Percentiles rank a stretch among this genome's conserved stretches.
Evolutionary conservation across 2,888 invertebrate genomes (phyloP).

Genomic region (Leucophenga maculata): DNA sequence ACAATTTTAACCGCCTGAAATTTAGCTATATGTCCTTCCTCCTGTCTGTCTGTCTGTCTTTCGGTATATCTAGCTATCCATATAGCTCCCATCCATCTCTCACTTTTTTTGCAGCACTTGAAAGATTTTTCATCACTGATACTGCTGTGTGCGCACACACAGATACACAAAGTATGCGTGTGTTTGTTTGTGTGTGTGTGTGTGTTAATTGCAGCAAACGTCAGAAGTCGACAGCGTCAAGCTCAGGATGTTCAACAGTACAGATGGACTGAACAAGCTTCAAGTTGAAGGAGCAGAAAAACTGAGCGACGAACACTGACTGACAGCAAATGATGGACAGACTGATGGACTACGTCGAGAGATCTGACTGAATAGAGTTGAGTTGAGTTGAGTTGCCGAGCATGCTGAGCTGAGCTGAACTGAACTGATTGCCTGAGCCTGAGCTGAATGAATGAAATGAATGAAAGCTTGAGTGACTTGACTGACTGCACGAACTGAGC

Average conservation of each 20-base stretch:
- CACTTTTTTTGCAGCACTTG: background rate
- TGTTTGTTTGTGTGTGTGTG: background rate
- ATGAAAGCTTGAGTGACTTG: too few relatives aligned
- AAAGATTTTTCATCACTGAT: slow-evolving; percentile 23
- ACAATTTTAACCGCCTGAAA: background rate
- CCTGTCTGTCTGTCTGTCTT: too few relatives aligned
- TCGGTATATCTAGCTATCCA: too few relatives aligned
- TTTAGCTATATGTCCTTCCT: too few relatives aligned
- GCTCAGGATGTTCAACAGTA: background rate
- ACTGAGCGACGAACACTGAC: slow-evolving; percentile 6
- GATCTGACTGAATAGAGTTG: too few relatives aligned
- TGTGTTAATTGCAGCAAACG: slow-evolving; percentile 70
- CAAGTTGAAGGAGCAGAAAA: background rate
- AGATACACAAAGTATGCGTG: slow-evolving; percentile 2
- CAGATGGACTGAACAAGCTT: background rate
- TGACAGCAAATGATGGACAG: background rate
- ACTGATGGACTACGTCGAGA: background rate
- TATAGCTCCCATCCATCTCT: too few relatives aligned
- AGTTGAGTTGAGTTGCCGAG: too few relatives aligned
- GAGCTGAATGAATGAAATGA: too few relatives aligned
- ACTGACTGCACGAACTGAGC: background rate
- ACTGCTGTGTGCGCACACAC: background rate
- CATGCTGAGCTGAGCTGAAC: too few relatives aligned
- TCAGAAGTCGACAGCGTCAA: slow-evolving; percentile 62
- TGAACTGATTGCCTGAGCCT: too few relatives aligned